phyloP scores from a whole-genome alignment of 2,797 vertebrate species.

The Argya squamiceps region DNA sequence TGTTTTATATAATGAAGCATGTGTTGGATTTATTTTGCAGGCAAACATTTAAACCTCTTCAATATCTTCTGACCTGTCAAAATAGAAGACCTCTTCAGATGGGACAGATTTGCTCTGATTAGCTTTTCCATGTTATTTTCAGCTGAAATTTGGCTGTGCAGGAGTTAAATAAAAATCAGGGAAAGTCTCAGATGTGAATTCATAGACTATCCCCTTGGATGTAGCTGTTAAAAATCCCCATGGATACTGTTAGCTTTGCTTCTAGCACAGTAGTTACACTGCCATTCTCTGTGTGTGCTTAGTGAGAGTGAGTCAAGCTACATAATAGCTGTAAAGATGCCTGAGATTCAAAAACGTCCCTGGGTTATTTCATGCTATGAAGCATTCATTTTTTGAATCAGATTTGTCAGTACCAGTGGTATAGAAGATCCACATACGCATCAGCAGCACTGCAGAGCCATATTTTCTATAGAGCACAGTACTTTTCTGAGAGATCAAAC shows the following conservation, averaged over 20 bases:
- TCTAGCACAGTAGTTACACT: background rate
- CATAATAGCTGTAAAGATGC: constrained; percentile 4
- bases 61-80: background rate
- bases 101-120: background rate
- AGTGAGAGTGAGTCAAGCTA: background rate
- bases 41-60: background rate
- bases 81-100: background rate
- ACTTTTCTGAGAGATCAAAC: background rate
- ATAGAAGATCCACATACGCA: background rate
- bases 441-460: background rate
- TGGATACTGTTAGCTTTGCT: background rate
- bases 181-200: constrained; percentile 28
- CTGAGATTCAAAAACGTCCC: constrained; percentile 10
- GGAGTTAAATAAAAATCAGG: background rate
- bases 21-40: background rate
- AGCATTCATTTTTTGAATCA: constrained; percentile 32
- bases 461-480: background rate
- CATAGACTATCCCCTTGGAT: background rate
- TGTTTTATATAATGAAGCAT: background rate
- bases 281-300: background rate
- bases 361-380: constrained; percentile 34
- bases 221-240: background rate
- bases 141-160: background rate
- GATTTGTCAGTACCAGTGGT: constrained; percentile 16
- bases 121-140: background rate